phyloP scores from a whole-genome alignment of 2,888 invertebrate genomes.

The Physocephala rufipes region DNA sequence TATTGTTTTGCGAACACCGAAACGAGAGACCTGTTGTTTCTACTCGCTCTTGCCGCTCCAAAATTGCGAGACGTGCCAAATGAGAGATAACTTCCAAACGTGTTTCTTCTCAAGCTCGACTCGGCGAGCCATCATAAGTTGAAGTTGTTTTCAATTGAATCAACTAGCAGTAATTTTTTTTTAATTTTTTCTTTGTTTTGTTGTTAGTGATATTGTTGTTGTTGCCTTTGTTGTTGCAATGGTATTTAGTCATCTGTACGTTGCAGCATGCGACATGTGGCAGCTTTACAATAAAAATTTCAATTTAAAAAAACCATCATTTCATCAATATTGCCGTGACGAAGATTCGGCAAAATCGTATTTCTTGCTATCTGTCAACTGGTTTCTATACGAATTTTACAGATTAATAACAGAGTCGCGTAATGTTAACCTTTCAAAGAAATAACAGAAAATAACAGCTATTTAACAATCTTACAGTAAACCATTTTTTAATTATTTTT shows the following conservation, averaged over 20 bases:
- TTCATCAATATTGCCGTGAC: no score
- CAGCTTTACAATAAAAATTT: no score
- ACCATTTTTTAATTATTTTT: no score
- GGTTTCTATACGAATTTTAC: constrained; percentile 8
- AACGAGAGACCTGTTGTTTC: constrained; percentile 8
- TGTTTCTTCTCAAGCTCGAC: no score
- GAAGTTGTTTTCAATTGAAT: constrained; percentile 11
- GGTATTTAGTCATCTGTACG: background rate
- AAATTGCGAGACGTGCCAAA: no score
- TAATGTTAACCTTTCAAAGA: constrained; percentile 26
- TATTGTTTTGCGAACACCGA: background rate
- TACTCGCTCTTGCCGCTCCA: background rate
- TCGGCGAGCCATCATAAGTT: constrained; percentile 10
- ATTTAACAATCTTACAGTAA: constrained; percentile 25
- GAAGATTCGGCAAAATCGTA: no score
- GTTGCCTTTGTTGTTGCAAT: background rate
- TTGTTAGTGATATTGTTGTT: constrained; percentile 13
- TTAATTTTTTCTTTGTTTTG: background rate
- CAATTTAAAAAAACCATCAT: no score
- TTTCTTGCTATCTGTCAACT: no score
- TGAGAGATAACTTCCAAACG: constrained; percentile 25
- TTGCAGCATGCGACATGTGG: no score
- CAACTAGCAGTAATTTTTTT: background rate
- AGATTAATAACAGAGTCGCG: constrained; percentile 11
- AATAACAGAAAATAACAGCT: no score